Evolutionary conservation across 2,888 invertebrate species (phyloP).

Genomic region (Mythimna vitellina): DNA sequence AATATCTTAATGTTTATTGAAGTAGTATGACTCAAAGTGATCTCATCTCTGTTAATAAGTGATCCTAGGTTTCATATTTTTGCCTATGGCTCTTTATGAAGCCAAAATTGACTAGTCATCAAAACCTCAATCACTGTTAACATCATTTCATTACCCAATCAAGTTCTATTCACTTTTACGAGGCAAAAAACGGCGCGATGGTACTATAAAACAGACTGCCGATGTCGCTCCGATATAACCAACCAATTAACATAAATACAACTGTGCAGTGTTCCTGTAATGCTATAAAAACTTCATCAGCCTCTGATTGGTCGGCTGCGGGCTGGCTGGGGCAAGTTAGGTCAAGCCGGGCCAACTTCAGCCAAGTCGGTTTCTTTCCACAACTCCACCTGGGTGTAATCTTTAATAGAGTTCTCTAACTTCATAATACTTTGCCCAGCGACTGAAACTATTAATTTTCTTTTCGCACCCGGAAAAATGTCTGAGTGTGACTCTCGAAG

Average conservation of each 20-base stretch:
- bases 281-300: conserved; percentile 47
- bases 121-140: conserved; percentile 39
- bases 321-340: conserved; percentile 35
- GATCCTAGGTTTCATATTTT: too few relatives aligned
- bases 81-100: background rate
- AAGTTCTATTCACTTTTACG: conserved; percentile 37
- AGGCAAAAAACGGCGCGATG: conserved; percentile 36
- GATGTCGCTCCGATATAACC: conserved; percentile 42
- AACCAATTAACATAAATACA: conserved; percentile 53
- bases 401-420: conserved; percentile 79
- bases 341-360: conserved; percentile 47
- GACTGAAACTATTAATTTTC: conserved; percentile 81
- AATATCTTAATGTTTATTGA: too few relatives aligned
- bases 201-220: conserved; percentile 37
- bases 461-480: conserved; percentile 76
- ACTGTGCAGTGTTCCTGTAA: conserved; percentile 25
- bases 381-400: conserved; percentile 70
- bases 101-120: background rate
- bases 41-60: too few relatives aligned
- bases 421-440: conserved; percentile 75
- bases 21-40: too few relatives aligned
- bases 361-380: conserved; percentile 60
- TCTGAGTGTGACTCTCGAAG: conserved; percentile 67
- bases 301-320: conserved; percentile 64
- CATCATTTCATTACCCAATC: conserved; percentile 42